These are phyloP conservation scores for Actinemys pallida DNA, from an alignment of 2,113 vertebrate genomes.

Conservation along the genomic window DNA sequence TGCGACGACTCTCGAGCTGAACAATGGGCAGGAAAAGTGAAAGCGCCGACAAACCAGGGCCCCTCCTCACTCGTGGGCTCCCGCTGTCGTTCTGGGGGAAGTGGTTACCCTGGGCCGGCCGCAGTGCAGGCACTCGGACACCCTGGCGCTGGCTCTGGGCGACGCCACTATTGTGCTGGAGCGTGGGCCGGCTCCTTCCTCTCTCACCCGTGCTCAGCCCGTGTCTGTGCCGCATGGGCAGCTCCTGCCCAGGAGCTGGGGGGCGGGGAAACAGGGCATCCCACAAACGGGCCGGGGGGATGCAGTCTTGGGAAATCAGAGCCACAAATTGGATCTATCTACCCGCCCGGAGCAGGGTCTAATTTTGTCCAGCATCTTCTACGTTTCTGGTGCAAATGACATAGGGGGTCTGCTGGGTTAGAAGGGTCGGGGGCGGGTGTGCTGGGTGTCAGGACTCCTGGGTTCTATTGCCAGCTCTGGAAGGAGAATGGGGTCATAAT, in stretches of 20 bases:
- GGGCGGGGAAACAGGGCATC: too few species aligned
- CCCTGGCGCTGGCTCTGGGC: not conserved
- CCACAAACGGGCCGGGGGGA: too few species aligned
- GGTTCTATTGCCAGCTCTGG: not conserved
- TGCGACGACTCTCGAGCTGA: not conserved
- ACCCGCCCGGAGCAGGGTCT: not conserved
- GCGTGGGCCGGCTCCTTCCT: not conserved
- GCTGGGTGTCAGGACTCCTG: not conserved
- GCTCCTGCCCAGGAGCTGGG: too few species aligned
- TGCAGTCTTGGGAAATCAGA: not conserved
- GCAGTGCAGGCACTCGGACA: too few species aligned
- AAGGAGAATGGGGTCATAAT: not conserved
- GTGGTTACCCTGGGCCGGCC: not conserved
- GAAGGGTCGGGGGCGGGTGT: too few species aligned
- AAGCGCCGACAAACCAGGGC: not conserved
- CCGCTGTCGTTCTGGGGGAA: not conserved
- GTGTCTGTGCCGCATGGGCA: too few species aligned
- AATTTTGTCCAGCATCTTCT: not conserved
- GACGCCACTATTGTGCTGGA: not conserved
- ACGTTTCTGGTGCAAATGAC: not conserved
- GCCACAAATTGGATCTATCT: not conserved
- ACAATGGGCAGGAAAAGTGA: too few species aligned
- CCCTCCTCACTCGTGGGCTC: not conserved
- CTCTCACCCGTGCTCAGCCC: too few species aligned
- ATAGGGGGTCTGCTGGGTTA: too few species aligned